Conservation (phyloP, 2,113 vertebrate genomes). For the Empidonax alnorum region DNA sequence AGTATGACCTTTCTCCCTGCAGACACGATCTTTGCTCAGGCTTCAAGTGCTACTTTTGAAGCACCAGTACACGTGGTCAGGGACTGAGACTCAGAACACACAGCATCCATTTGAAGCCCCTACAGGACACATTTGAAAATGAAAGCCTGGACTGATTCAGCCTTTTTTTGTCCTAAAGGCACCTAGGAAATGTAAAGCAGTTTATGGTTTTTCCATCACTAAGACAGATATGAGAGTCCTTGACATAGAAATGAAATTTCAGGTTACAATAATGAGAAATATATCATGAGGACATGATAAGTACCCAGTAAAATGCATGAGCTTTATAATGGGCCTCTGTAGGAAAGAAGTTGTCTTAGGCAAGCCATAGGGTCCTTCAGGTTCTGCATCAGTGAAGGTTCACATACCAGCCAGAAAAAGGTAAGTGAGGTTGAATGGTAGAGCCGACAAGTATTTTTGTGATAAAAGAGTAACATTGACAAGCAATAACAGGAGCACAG, state of each 20-base stretch:
- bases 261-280: slow-evolving; percentile 6
- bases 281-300: not conserved
- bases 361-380: not conserved
- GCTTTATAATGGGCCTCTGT: not conserved
- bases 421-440: not conserved
- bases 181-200: not conserved
- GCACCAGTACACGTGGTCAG: not conserved
- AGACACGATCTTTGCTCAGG: not conserved
- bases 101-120: not conserved
- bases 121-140: not conserved
- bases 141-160: not conserved
- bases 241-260: slow-evolving; percentile 33
- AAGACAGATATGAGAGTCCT: not conserved
- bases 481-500: not conserved
- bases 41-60: not conserved
- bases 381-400: not conserved
- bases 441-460: not conserved
- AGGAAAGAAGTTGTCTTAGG: not conserved
- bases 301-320: not conserved
- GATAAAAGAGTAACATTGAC: not conserved
- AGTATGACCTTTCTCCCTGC: not conserved
- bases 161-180: not conserved
- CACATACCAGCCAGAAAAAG: not conserved
- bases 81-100: not conserved
- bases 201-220: not conserved